phyloP scores from a whole-genome alignment of 2,113 vertebrate genomes.

The Platycercus adscitus region DNA sequence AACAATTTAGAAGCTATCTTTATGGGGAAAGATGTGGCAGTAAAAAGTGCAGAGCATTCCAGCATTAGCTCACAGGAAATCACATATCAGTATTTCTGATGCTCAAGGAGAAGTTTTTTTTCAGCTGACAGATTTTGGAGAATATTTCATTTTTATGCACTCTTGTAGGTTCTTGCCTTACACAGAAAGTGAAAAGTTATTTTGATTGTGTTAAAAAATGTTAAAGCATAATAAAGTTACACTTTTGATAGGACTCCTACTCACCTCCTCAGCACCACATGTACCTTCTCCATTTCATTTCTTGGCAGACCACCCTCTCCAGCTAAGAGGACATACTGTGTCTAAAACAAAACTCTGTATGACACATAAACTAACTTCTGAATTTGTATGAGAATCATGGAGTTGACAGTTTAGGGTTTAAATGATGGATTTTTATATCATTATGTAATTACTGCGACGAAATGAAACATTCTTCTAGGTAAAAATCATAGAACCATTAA shows the following conservation, averaged over 20 bases:
- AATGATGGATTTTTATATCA: background rate
- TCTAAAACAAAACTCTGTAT: conserved; percentile 23
- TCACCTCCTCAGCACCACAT: conserved; percentile 45
- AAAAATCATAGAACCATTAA: background rate
- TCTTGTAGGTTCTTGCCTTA: background rate
- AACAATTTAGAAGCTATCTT: background rate
- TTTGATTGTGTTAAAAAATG: conserved; percentile 7
- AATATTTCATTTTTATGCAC: background rate
- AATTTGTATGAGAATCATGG: background rate
- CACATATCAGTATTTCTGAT: background rate
- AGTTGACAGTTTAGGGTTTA: background rate
- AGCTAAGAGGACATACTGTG: conserved; percentile 30
- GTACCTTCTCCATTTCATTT: background rate
- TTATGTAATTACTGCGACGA: background rate
- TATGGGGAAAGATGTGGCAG: accelerated
- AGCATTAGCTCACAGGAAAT: background rate
- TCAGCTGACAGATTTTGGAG: background rate
- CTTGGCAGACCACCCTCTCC: conserved; percentile 25
- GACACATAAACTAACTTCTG: background rate
- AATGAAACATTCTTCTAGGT: background rate
- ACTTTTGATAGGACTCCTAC: conserved; percentile 39
- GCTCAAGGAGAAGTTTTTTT: background rate
- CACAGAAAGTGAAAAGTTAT: background rate
- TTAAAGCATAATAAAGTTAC: background rate
- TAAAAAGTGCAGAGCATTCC: background rate